These are phyloP conservation scores for Nymphicus hollandicus DNA, from an alignment of 2,113 vertebrate species.

Conservation along the genomic window DNA sequence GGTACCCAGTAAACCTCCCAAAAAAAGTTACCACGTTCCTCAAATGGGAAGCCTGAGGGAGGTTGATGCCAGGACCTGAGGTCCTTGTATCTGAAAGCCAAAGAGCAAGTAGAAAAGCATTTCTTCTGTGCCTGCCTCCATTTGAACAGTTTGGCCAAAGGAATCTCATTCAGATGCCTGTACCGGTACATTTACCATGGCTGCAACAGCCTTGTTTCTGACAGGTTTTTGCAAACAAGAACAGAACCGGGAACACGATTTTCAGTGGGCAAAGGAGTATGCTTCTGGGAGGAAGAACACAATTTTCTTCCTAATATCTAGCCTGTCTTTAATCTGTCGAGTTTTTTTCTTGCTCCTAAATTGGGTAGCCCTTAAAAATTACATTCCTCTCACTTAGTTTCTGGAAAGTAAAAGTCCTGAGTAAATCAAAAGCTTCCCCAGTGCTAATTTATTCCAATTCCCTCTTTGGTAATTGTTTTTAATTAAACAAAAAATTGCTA, in stretches of 20 bases:
- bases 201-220: background rate
- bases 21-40: accelerated
- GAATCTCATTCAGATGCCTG: background rate
- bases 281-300: background rate
- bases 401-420: background rate
- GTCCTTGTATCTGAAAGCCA: background rate
- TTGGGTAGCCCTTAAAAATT: background rate
- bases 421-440: background rate
- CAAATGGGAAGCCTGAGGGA: background rate
- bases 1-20: background rate
- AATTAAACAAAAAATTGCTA: constrained; percentile 20
- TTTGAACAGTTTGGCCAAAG: background rate
- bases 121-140: accelerated
- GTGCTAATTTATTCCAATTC: background rate
- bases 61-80: background rate
- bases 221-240: background rate
- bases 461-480: background rate
- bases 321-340: background rate
- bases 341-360: background rate
- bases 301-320: background rate
- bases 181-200: background rate
- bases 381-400: background rate
- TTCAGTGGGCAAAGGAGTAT: background rate
- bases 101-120: background rate
- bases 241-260: background rate